Conservation (phyloP, 2,888 invertebrate species). For the Cephus spinipes region DNA sequence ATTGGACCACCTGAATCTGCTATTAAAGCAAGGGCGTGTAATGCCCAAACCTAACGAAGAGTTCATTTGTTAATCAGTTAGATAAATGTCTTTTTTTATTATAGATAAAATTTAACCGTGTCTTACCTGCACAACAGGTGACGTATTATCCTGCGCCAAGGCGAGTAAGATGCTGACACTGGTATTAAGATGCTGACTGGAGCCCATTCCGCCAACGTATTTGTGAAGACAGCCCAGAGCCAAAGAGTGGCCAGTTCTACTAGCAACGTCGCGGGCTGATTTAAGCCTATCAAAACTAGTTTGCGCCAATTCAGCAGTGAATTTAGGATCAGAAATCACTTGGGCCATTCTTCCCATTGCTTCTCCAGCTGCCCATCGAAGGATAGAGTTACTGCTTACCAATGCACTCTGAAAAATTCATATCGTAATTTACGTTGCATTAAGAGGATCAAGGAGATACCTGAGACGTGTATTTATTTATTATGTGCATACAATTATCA, state of each 20-base stretch:
- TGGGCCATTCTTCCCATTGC: conserved; percentile 94
- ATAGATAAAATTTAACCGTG: background rate
- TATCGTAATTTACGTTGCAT: background rate
- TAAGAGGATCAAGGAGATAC: conserved; percentile 10
- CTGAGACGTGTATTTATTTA: conserved; percentile 2
- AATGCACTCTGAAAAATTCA: conserved; percentile 72
- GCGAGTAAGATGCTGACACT: conserved; percentile 95
- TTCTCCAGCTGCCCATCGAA: conserved; percentile 95
- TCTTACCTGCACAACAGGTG: conserved; percentile 91
- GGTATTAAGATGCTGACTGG: conserved; percentile 93
- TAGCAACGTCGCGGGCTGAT: conserved; percentile 87
- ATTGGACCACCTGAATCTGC: conserved; percentile 99
- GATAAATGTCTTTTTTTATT: background rate
- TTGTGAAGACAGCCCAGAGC: conserved; percentile 97
- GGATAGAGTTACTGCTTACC: conserved; percentile 79
- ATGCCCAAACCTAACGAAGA: conserved; percentile 85
- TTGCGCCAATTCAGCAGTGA: conserved; percentile 90
- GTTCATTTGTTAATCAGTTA: background rate
- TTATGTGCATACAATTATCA: conserved; percentile 76
- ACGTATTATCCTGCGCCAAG: conserved; percentile 91
- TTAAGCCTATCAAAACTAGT: conserved; percentile 89
- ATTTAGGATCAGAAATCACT: conserved; percentile 86
- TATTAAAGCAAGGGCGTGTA: conserved; percentile 94
- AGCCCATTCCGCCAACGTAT: conserved; percentile 95
- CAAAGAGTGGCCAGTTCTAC: conserved; percentile 87